Evolutionary conservation across 2,888 invertebrate genomes (phyloP), one percentile per base, ranked within the genome.

Genomic region (Temnothorax unifasciatus): DNA sequence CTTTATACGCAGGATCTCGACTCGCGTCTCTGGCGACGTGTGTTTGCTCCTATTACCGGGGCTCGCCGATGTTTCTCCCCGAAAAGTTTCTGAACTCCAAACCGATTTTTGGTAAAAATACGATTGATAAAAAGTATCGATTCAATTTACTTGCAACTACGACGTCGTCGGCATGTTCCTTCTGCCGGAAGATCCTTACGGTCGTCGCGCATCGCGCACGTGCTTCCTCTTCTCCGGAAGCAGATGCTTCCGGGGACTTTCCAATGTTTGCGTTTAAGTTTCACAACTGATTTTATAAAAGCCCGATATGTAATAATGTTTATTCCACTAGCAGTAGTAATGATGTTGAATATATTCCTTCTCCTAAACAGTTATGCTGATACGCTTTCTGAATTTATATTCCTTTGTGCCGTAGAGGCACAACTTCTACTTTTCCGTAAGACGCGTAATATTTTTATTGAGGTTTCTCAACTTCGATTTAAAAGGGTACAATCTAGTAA

Each of bases 21-120:
- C 25, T 66, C 57, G 34, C 18, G 57, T 47, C 21, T 57, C 59
- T 18, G 79, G 54, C n/a, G n/a, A n/a, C n/a, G n/a, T n/a, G 18
- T 41, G 25, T 59, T 38, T 25, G 71, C 47, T 29, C 47, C n/a
- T 29, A 29, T 29, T 29, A 29, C 29, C 29, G 3, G 29, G 29
- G 29, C 29, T 44, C 11, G 69, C 21, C 34, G 69, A 57, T 15
- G 71, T 59, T n/a, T 81, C 71, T 81, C 47, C 29, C 15, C 44
- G 25, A 74, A n/a, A 38, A 50, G 8, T n/a, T 25, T 6, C 5
- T 15, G 47, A 44, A 9, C 13, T 2, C 0, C 1, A 18, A 52
- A 63, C 15, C 3, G 18, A 25, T 41, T 47, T 47, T 21, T 29
- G 3, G 21, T 34, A 2, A 47, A 34, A 34, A 34, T 34, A 34